Evolutionary conservation across 1,140 invertebrate species (phyloP).

Genomic region (Drosophila pruinosa): DNA sequence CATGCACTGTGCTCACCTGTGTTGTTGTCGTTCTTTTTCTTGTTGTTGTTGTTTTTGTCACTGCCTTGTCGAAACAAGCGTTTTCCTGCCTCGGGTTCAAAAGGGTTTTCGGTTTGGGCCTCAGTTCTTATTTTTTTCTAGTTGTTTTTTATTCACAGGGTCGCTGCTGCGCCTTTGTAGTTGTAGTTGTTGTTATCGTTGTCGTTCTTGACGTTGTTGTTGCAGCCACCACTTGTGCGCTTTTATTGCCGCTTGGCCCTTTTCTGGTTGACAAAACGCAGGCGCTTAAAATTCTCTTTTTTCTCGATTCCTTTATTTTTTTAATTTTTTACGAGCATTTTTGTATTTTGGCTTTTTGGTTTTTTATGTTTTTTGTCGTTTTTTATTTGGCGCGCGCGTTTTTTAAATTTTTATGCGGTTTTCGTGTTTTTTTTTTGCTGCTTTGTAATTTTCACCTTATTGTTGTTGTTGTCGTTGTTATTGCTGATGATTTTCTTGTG

Average conservation of each 20-base stretch:
- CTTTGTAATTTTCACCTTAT: slow-evolving; percentile 29
- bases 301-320: slow-evolving; percentile 27
- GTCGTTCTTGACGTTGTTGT: slow-evolving; percentile 28
- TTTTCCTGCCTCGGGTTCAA: slow-evolving; percentile 67
- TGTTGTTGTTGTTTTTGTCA: slow-evolving; percentile 30
- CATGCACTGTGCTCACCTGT: slow-evolving; percentile 63
- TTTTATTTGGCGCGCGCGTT: slow-evolving; percentile 54
- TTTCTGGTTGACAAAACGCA: slow-evolving; percentile 74
- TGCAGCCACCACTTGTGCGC: slow-evolving; percentile 71
- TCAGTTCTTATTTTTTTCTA: slow-evolving; percentile 15
- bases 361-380: slow-evolving; percentile 4
- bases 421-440: slow-evolving; percentile 25
- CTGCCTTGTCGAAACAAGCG: slow-evolving; percentile 67
- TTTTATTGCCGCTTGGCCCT: slow-evolving; percentile 67
- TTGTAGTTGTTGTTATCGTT: background rate
- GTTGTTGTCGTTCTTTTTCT: slow-evolving; percentile 37
- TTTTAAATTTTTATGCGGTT: slow-evolving; percentile 41
- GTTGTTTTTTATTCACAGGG: slow-evolving; percentile 39
- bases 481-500: slow-evolving; percentile 20
- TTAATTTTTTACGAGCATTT: slow-evolving; percentile 39
- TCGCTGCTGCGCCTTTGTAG: slow-evolving; percentile 29
- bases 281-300: slow-evolving; percentile 54
- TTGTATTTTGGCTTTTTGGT: slow-evolving; percentile 26
- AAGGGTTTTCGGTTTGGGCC: slow-evolving; percentile 33
- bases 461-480: slow-evolving; percentile 17